Conservation (phyloP, 2,797 vertebrate genomes). For the Naso thynnoides region DNA sequence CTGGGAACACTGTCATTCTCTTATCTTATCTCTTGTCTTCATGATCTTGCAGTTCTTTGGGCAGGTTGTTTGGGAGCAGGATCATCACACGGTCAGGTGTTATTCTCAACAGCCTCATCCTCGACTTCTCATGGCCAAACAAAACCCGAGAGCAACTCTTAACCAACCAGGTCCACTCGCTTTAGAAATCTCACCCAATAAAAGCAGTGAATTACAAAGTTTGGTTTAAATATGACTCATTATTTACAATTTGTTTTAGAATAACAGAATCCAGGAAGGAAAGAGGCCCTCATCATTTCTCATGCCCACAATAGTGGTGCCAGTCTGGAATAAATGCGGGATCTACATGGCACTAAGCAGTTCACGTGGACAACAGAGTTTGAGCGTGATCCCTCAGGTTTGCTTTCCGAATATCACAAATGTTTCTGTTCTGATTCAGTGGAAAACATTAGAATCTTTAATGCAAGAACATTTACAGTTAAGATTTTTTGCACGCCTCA, state of each 20-base stretch:
- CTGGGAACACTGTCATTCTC: conserved; percentile 14
- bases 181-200: not conserved
- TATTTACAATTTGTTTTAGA: conserved; percentile 65
- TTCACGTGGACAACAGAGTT: conserved; percentile 82
- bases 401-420: not conserved
- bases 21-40: conserved; percentile 41
- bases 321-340: conserved; percentile 83
- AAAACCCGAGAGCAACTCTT: conserved; percentile 74
- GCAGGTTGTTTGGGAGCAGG: conserved; percentile 88
- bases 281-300: conserved; percentile 87
- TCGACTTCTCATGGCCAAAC: conserved; percentile 88
- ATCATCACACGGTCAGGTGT: conserved; percentile 89
- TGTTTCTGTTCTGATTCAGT: not conserved
- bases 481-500: conserved; percentile 48
- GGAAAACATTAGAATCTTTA: not conserved
- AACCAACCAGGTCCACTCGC: conserved; percentile 58
- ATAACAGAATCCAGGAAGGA: conserved; percentile 79
- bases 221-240: not conserved
- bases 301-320: conserved; percentile 87
- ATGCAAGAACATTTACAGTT: not conserved
- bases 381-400: conserved; percentile 86
- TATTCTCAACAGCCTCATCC: conserved; percentile 90
- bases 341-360: conserved; percentile 86
- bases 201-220: not conserved
- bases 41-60: conserved; percentile 86